These are phyloP conservation scores for Acridotheres tristis DNA, from an alignment of 2,797 vertebrate genomes.

Conservation along the genomic window DNA sequence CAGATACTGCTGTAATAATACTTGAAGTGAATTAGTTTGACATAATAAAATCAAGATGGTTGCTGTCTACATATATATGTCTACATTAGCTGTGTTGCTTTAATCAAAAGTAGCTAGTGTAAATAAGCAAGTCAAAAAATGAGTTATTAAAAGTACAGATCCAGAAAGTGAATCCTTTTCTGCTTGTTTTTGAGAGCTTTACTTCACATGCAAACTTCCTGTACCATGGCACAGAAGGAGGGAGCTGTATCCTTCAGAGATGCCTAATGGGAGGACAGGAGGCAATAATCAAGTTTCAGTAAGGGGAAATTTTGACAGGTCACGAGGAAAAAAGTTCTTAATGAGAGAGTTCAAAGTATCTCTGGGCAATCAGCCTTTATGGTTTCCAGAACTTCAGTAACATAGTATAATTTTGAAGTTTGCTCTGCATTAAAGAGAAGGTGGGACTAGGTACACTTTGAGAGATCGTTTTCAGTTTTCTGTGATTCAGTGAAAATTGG, in stretches of 20 bases:
- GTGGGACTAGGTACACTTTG: neutral
- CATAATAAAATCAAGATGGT: neutral
- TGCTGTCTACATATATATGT: neutral
- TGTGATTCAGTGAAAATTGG: neutral
- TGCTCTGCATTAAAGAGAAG: neutral
- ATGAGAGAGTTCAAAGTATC: neutral
- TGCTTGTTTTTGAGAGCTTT: neutral
- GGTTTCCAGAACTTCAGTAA: neutral
- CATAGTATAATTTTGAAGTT: neutral
- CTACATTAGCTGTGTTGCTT: neutral
- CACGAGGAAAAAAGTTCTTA: neutral
- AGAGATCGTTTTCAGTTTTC: neutral
- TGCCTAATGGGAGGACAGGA: neutral
- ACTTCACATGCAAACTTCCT: neutral
- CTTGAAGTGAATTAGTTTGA: neutral
- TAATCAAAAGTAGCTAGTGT: neutral
- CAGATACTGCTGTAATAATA: neutral
- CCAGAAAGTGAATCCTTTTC: neutral
- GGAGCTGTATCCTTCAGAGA: neutral
- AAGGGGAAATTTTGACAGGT: neutral
- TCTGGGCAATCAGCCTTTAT: neutral
- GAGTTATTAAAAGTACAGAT: neutral
- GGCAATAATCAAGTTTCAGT: neutral
- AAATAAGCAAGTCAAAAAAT: neutral
- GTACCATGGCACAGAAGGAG: neutral